Evolutionary conservation across 1,140 invertebrate genomes (phyloP).

Genomic region (Drosophila saltans): DNA sequence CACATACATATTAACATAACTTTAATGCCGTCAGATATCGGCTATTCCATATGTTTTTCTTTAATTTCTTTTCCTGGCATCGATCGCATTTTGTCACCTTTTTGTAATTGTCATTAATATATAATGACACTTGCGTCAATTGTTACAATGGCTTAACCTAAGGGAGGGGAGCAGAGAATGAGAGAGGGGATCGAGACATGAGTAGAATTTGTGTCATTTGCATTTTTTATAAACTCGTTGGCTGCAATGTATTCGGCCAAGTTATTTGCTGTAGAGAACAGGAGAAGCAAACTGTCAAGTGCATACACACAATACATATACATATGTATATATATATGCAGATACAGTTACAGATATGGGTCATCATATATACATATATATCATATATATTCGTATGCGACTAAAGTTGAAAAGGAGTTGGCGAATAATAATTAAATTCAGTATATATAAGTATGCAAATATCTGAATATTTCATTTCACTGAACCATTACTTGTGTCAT

Average conservation of each 20-base stretch:
- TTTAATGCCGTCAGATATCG: too few species aligned
- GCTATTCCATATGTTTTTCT: not conserved
- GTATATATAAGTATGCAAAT: not conserved
- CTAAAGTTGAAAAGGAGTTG: not conserved
- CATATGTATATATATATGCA: not conserved
- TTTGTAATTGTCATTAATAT: not conserved
- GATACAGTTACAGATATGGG: conserved; percentile 4
- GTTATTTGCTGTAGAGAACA: conserved; percentile 14
- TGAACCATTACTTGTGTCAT: conserved; percentile 4
- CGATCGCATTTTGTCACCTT: conserved; percentile 8
- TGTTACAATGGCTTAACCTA: conserved; percentile 2
- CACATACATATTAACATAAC: too few species aligned
- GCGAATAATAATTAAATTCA: conserved; percentile 1
- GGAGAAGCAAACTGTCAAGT: not conserved
- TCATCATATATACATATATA: not conserved
- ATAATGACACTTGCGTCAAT: conserved; percentile 5
- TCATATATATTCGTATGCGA: not conserved
- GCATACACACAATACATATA: not conserved
- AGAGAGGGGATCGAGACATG: not conserved
- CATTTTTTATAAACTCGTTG: conserved; percentile 57
- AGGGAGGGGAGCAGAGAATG: too few species aligned
- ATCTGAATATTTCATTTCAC: conserved; percentile 7
- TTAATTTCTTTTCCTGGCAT: not conserved
- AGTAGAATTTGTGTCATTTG: conserved; percentile 54
- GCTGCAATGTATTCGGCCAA: conserved; percentile 29